Evolutionary conservation across 2,888 invertebrate species (phyloP), one percentile per base, ranked within the genome.

Genomic region (Hemistola chrysoprasaria): DNA sequence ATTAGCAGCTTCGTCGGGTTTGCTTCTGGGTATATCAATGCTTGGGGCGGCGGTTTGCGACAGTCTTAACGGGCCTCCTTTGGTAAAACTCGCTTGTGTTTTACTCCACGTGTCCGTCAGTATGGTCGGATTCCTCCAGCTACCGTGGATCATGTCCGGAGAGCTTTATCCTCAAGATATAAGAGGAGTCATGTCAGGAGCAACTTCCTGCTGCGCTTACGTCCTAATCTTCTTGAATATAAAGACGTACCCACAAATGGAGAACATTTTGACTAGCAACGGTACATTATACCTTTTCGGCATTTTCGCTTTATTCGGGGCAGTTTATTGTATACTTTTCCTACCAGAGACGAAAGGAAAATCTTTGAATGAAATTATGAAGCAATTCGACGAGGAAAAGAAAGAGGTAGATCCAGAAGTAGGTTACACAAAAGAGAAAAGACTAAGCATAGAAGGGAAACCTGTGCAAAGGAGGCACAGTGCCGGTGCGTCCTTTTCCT

Each of bases 71-170:
- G 88, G 88, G 7, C 84, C 84, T 1, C 87, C 90, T 0, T 47
- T 86, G 7, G 62, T 88, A 1, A 88, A 87, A 11, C 63, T 94
- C 1, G 79, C 92, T 0, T 93, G 93, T 51, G 88, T 94, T 0
- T 74, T 93, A 16, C 78, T 92, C 8, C 93, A 94, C 65, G 94
- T 94, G 0, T 91, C 92, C 0, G 92, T 92, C 59, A 93, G 93
- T 47, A 94, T 94, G 94, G 88, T 94, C 1, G 94, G 94, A 0
- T 93, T 93, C 71, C 71, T 94, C 0, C 94, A 94, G 11, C 79
- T 94, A 2, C 94, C 94, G 0, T 94, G 94, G 93, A 92, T 94
- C 16, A 92, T 94, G 91, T 93, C 92, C 0, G 93, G 93, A 1
- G 94, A 94, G 61, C 65, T 94, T 26, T 94, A 93, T 57, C 93